A percentile compares a stretch with the other conserved stretches of the same genome.
Conservation (phyloP, 2,113 vertebrate species). For the Hiodon tergisus region DNA sequence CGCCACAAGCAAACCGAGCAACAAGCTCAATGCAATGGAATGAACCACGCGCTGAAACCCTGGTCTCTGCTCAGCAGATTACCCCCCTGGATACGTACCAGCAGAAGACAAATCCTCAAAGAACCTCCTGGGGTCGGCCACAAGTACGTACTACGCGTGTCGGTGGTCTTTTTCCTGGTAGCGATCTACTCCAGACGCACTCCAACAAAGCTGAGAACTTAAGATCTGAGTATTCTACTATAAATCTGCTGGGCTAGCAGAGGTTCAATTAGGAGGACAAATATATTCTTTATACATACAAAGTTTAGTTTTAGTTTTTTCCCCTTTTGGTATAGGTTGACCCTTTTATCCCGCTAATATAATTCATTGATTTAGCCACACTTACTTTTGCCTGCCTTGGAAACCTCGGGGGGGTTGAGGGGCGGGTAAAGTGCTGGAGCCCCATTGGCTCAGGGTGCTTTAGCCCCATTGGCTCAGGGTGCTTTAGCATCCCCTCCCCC, state of each 20-base stretch:
- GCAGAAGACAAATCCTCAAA: slow-evolving; percentile 89
- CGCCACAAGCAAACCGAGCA: background rate
- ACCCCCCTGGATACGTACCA: slow-evolving; percentile 80
- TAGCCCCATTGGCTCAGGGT: background rate
- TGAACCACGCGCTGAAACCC: slow-evolving; percentile 22
- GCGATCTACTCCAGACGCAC: too few relatives aligned
- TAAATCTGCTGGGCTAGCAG: too few relatives aligned
- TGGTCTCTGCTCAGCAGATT: slow-evolving; percentile 65
- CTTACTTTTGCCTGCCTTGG: background rate
- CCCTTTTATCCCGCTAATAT: too few relatives aligned
- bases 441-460: background rate
- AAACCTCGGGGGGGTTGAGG: background rate
- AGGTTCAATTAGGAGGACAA: too few relatives aligned
- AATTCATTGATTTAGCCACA: background rate
- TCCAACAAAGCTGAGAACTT: too few relatives aligned
- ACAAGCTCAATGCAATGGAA: background rate
- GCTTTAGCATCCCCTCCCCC: background rate
- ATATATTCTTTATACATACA: too few relatives aligned
- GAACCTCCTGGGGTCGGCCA: slow-evolving; percentile 93
- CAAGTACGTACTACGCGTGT: slow-evolving; percentile 69
- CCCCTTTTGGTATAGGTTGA: too few relatives aligned
- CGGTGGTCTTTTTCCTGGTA: too few relatives aligned
- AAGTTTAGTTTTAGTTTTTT: too few relatives aligned
- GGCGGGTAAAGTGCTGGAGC: background rate
- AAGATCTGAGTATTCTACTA: too few relatives aligned